These are phyloP conservation scores for Kuschelorhynchus macadamiae DNA, from an alignment of 2,888 invertebrate genomes.

Conservation along the genomic window DNA sequence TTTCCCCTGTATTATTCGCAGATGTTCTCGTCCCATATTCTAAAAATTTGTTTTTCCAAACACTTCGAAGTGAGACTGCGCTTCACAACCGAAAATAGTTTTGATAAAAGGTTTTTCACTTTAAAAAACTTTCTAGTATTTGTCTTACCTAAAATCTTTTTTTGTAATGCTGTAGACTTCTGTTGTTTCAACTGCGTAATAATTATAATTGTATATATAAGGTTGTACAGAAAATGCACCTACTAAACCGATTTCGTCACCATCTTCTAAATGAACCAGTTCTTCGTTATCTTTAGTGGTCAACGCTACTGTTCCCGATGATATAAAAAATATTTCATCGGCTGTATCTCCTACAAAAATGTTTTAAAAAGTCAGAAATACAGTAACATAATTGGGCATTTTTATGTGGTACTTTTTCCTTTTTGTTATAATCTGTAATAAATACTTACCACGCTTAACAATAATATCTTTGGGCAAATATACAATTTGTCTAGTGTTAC, in stretches of 20 bases:
- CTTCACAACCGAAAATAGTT: no score
- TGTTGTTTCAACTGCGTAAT: slow-evolving; percentile 62
- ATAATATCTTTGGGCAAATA: slow-evolving; percentile 65
- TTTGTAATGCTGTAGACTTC: slow-evolving; percentile 61
- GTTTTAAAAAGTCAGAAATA: no score
- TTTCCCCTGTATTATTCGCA: no score
- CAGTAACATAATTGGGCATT: no score
- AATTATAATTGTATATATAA: slow-evolving; percentile 44
- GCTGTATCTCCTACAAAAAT: slow-evolving; percentile 60
- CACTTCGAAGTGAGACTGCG: no score
- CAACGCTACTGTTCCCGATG: slow-evolving; percentile 69
- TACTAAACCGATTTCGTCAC: slow-evolving; percentile 68
- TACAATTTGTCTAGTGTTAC: slow-evolving; percentile 65
- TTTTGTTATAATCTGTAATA: no score
- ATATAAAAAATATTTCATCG: slow-evolving; percentile 71
- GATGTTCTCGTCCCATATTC: no score
- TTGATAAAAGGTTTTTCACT: no score
- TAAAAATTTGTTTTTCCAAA: no score
- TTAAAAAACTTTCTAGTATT: no score
- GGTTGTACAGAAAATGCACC: slow-evolving; percentile 20
- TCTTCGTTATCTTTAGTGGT: slow-evolving; percentile 69
- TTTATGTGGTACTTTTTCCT: no score
- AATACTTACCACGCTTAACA: slow-evolving; percentile 31
- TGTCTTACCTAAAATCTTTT: slow-evolving; percentile 50
- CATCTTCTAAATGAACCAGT: slow-evolving; percentile 71